Conservation (phyloP, 2,797 vertebrate species). For the Cheirogaleus major region DNA sequence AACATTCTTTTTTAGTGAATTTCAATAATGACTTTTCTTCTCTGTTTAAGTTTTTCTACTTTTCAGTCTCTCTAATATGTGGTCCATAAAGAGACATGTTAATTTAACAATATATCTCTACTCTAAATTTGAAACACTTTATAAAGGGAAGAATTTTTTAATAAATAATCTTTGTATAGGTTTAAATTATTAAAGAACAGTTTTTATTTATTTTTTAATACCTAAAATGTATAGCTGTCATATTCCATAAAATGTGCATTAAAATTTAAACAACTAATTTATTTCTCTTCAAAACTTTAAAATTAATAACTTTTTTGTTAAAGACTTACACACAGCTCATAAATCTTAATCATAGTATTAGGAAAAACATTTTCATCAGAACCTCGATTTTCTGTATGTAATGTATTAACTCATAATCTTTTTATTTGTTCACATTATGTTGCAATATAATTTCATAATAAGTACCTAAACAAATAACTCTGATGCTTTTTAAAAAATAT, state of each 20-base stretch:
- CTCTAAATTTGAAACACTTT: constrained; percentile 32
- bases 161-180: not conserved
- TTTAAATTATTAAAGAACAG: not conserved
- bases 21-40: not conserved
- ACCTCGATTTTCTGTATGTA: not conserved
- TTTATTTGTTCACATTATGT: not conserved
- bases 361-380: not conserved
- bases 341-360: not conserved
- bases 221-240: not conserved
- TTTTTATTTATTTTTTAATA: not conserved
- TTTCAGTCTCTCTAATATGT: not conserved
- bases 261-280: constrained; percentile 40
- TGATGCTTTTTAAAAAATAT: not conserved
- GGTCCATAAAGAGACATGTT: not conserved
- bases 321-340: not conserved
- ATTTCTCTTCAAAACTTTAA: constrained; percentile 18
- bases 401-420: not conserved
- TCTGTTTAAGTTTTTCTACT: not conserved
- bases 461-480: not conserved
- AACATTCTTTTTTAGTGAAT: not conserved
- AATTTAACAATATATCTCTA: not conserved
- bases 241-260: not conserved
- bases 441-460: not conserved
- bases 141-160: not conserved
- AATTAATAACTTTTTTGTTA: not conserved